phyloP scores from a whole-genome alignment of 2,888 invertebrate species.

The Torymus auratus region DNA sequence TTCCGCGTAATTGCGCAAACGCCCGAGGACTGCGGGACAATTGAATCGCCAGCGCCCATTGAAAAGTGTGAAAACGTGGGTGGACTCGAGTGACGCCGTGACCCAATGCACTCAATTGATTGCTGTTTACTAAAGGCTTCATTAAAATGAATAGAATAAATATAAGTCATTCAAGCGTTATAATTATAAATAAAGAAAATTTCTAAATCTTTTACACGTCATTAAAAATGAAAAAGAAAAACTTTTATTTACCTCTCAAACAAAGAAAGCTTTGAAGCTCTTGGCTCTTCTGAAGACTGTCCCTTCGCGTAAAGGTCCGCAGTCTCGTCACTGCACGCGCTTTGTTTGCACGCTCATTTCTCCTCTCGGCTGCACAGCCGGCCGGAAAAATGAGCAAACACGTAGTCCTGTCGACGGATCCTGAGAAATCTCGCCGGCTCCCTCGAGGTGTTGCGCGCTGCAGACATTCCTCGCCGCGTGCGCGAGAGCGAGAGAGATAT shows the following conservation, averaged over 20 bases:
- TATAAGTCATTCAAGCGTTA: no score
- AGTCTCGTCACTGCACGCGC: slow-evolving; percentile 9
- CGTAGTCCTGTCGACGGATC: no score
- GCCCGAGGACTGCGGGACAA: slow-evolving; percentile 26
- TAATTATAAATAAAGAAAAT: no score
- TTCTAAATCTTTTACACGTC: no score
- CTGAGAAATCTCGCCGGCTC: background rate
- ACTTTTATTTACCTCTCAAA: no score
- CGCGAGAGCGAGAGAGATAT: no score
- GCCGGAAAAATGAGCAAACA: no score
- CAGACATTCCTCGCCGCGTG: no score
- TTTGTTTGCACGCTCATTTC: background rate
- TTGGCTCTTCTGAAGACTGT: background rate
- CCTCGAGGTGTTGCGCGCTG: background rate
- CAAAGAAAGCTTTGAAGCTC: no score
- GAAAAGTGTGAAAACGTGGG: background rate
- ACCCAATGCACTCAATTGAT: slow-evolving; percentile 19
- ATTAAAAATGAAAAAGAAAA: no score
- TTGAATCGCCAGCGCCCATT: slow-evolving; percentile 16
- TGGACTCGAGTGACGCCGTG: background rate
- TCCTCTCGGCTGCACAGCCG: background rate
- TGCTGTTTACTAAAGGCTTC: slow-evolving; percentile 5
- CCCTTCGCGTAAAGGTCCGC: slow-evolving; percentile 16
- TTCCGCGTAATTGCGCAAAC: slow-evolving; percentile 30
- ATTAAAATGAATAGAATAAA: background rate